Evolutionary conservation across 2,888 invertebrate species (phyloP), one percentile per base, ranked within the genome.

Genomic region (Piscicola geometra): DNA sequence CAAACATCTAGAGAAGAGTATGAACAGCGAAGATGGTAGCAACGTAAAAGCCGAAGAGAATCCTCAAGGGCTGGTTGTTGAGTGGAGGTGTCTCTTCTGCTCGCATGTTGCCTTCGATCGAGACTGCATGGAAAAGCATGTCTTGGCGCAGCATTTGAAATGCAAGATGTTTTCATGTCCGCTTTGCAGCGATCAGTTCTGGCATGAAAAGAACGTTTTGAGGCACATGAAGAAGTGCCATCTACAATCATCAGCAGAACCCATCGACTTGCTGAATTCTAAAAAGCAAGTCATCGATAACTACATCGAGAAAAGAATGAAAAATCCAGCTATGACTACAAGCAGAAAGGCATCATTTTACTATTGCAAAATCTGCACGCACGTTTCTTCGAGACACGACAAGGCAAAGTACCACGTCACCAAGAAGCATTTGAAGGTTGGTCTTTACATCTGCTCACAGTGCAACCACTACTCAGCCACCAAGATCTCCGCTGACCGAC

Each of bases 351-450:
- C 75, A 5, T 52, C 75, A 0, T 68, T 77, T 60, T 77, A 77
- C 73, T 75, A 69, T 9, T 77, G 77, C 67, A 76, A 76, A 52
- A 78, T 76, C 9, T 77, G 77, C 47, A 76, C 76, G 15, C 72
- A 72, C 30, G 68, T 67, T 30, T 76, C 69, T 21, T 41, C 70
- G 25, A 41, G 76, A 32, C 74, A 76, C 71, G 77, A 77, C 75
- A 76, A 76, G 35, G 66, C 74, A 21, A 76, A 76, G 67, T 77
- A 77, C 41, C 78, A 78, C 60, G 73, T 78, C 2, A 71, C 74
- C 52, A 76, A 75, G 25, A 78, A 77, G 21, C 78, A 78, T 56
- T 73, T 78, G 5, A 78, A 78, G 50, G 64, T 78, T 9, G 75
- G 76, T 12, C 67, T 76, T 9, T 75, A 75, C 67, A 77, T 75